Conservation (phyloP, 1,140 invertebrate genomes). For the Plectus sambesii region DNA sequence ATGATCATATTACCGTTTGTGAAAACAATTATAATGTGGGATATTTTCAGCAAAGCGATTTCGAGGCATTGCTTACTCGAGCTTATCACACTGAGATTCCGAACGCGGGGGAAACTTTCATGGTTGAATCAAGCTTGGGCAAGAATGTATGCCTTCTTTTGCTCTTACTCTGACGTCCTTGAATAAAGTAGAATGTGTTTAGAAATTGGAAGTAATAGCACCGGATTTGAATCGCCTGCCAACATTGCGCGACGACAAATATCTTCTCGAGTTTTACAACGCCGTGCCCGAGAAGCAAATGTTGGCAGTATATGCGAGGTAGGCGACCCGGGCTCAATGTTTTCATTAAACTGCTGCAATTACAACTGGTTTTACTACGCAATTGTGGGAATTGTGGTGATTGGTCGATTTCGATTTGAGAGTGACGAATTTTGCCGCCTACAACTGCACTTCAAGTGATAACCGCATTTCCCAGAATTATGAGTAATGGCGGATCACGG, state of each 20-base stretch:
- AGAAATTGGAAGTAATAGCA: conserved; percentile 14
- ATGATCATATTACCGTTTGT: conserved; percentile 9
- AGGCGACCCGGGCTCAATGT: no score
- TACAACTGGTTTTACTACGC: no score
- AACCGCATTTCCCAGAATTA: no score
- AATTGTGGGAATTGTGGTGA: no score
- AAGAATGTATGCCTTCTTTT: background rate
- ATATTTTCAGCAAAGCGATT: conserved; percentile 20
- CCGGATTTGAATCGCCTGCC: conserved; percentile 22
- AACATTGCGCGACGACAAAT: conserved; percentile 35
- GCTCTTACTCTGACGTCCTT: background rate
- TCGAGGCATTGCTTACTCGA: conserved; percentile 30
- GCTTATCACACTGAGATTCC: conserved; percentile 40
- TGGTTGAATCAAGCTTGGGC: conserved; percentile 12
- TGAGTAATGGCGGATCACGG: no score
- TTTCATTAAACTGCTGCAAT: no score
- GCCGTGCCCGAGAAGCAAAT: conserved; percentile 35
- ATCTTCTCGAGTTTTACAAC: conserved; percentile 39
- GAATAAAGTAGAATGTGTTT: background rate
- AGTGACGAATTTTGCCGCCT: no score
- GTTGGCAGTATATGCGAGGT: conserved; percentile 34
- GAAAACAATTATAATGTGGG: background rate
- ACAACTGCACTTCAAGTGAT: no score
- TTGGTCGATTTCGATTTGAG: no score
- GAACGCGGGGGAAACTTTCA: conserved; percentile 21